Evolutionary conservation across 2,113 vertebrate species (phyloP).

Genomic region (Lepus americanus): DNA sequence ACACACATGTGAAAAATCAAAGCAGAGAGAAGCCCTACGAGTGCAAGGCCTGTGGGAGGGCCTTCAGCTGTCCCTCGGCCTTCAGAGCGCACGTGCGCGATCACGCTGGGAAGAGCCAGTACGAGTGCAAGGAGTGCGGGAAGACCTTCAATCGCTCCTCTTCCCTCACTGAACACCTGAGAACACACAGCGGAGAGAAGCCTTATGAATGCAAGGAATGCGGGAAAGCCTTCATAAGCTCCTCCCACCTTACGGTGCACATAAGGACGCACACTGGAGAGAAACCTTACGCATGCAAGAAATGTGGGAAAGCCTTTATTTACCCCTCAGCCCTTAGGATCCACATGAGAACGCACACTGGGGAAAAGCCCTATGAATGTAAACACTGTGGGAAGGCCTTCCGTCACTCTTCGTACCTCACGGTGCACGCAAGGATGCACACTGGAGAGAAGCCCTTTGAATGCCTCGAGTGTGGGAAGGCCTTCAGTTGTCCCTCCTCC

Average conservation of each 20-base stretch:
- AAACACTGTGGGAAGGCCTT: conserved; percentile 82
- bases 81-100: conserved; percentile 50
- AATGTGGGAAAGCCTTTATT: conserved; percentile 90
- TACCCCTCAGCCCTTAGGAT: conserved; percentile 87
- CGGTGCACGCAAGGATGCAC: conserved; percentile 77
- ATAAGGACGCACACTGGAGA: conserved; percentile 80
- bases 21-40: conserved; percentile 83
- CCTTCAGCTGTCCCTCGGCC: conserved; percentile 70
- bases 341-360: conserved; percentile 81
- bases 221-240: conserved; percentile 76
- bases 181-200: conserved; percentile 79
- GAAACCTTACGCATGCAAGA: conserved; percentile 87
- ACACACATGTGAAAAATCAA: conserved; percentile 88
- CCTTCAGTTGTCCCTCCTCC: conserved; percentile 77
- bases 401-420: conserved; percentile 77
- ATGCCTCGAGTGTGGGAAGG: conserved; percentile 76
- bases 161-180: conserved; percentile 66
- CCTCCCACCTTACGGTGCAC: conserved; percentile 74
- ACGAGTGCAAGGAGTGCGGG: conserved; percentile 74
- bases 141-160: conserved; percentile 70
- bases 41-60: conserved; percentile 74
- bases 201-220: conserved; percentile 75
- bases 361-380: conserved; percentile 81
- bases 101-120: conserved; percentile 53
- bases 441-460: conserved; percentile 81